These are phyloP conservation scores for Atherinosoma microstoma DNA, from an alignment of 2,797 vertebrate species.

Conservation along the genomic window DNA sequence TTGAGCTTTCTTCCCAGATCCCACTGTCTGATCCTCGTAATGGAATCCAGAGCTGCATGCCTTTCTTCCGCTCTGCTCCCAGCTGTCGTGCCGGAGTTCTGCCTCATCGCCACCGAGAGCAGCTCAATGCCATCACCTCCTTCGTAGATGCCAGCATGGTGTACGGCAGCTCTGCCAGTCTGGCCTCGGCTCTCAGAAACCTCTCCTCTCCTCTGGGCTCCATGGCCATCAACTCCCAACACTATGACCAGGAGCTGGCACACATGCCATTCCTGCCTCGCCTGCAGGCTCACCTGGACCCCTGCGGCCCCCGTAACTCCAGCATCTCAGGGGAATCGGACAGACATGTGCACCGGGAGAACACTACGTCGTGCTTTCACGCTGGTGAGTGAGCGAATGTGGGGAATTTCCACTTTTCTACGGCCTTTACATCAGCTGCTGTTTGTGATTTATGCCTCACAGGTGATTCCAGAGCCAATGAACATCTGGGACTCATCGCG, in stretches of 20 bases:
- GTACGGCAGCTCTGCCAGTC: conserved; percentile 80
- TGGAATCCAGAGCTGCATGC: conserved; percentile 87
- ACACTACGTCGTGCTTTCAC: conserved; percentile 83
- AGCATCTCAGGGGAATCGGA: conserved; percentile 4
- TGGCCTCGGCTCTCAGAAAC: conserved; percentile 79
- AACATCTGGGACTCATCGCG: conserved; percentile 85
- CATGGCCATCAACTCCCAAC: conserved; percentile 78
- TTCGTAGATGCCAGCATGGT: conserved; percentile 87
- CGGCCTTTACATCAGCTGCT: neutral
- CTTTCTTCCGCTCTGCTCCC: conserved; percentile 89
- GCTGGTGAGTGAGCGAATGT: conserved; percentile 73
- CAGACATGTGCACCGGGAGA: conserved; percentile 46
- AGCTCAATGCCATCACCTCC: conserved; percentile 87
- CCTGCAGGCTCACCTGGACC: conserved; percentile 77
- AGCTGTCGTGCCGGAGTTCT: conserved; percentile 71
- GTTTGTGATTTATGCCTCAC: conserved; percentile 12
- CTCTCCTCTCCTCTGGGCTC: conserved; percentile 75
- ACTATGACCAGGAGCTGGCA: conserved; percentile 76
- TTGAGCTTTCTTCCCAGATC: conserved; percentile 67
- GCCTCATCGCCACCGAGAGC: conserved; percentile 76
- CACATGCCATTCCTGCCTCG: conserved; percentile 83
- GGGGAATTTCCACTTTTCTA: neutral
- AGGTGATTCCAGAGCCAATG: conserved; percentile 86
- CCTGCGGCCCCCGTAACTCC: conserved; percentile 78
- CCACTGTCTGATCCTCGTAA: conserved; percentile 83